Conservation (phyloP, 2,113 vertebrate genomes). For the Chionomys nivalis region DNA sequence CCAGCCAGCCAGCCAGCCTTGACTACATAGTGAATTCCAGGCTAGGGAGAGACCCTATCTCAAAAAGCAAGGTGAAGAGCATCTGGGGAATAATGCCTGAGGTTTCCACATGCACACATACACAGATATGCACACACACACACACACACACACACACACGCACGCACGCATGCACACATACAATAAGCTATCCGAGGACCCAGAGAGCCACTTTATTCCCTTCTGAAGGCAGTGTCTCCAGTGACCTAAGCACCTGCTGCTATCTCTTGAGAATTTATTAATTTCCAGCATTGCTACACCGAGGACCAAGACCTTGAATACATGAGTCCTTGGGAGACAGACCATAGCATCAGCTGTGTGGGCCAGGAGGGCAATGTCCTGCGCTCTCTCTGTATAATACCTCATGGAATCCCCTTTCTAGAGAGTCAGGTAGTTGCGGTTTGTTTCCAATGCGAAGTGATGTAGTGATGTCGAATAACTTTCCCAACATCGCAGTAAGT, state of each 20-base stretch:
- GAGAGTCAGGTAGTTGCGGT: neutral
- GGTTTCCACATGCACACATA: neutral
- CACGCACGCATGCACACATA: neutral
- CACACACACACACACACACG: neutral
- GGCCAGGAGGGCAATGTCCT: neutral
- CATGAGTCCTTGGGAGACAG: neutral
- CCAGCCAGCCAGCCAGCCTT: too few species aligned
- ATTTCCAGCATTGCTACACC: neutral
- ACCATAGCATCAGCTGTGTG: too few species aligned
- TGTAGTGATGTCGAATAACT: neutral
- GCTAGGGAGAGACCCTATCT: neutral
- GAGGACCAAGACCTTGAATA: neutral
- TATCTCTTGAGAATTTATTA: neutral
- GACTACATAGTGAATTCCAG: neutral
- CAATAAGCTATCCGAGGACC: neutral
- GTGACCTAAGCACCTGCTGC: neutral
- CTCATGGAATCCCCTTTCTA: neutral
- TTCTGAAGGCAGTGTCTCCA: too few species aligned
- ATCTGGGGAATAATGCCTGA: neutral
- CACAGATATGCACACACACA: neutral
- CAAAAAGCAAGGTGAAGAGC: neutral
- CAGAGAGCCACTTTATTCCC: neutral
- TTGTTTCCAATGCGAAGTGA: neutral
- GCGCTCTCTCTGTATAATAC: fast-evolving
- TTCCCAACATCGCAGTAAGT: neutral